Base-by-base conservation (phyloP, 2,797 vertebrate species). In the Chromis chromis region DNA sequence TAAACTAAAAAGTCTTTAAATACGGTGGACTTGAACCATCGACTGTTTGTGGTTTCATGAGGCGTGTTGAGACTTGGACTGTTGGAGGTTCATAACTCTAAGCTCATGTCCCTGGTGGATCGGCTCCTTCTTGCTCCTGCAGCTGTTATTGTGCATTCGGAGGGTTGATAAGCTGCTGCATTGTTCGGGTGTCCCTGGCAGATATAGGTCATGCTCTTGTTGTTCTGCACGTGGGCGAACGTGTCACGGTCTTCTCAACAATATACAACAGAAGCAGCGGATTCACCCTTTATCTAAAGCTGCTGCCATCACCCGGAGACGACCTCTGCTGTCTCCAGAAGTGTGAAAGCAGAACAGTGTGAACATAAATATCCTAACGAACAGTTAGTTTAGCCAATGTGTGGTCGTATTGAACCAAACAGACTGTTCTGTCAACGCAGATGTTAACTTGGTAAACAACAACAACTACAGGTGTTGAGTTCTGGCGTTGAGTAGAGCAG, bases 151-250 rank as follows among this genome's bases (percentile, higher is more conserved):
- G 52, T 63, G 71, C 25, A 59, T 70, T 70, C 71, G 46, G 62
- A 63, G 66, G 57, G 48, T 28, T 83, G 76, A 87, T 87, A 84
- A 86, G 65, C 69, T 11, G 25, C 6, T 3, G 65, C 59, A 73
- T 86, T 90, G 83, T 91, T 84, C 58, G 17, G 21, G 28, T 42
- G 66, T 86, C 63, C 62, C 67, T 63, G 70, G 65, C 69, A 81
- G 70, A 89, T 86, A 74, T 82, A 81, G 71, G 83, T 86, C 89
- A 88, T 31, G 70, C 73, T 81, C 50, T 60, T 56, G 52, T 77
- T 74, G 75, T 86, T 79, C 56, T 70, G 74, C 74, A 54, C 59
- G 68, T 73, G 77, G 74, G 70, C 54, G 68, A 58, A 49, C 56
- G 64, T 66, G 62, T 74, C 61, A 36, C 40, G 31, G 52, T 67